These are phyloP conservation scores for Elaeidobius kamerunicus DNA, from an alignment of 2,888 invertebrate genomes.

Conservation along the genomic window DNA sequence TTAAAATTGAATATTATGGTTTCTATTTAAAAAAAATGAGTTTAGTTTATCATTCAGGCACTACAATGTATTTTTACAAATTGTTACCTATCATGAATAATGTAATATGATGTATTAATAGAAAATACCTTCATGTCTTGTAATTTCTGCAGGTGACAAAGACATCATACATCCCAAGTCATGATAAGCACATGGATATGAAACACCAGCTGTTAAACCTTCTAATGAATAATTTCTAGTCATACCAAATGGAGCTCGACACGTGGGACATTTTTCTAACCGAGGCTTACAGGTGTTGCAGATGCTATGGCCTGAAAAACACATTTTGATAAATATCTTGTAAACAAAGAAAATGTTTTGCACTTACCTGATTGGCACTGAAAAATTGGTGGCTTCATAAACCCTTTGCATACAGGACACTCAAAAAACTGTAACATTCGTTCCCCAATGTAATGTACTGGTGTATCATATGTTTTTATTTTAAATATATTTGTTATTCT, in stretches of 20 bases:
- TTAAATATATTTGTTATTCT: conserved; percentile 37
- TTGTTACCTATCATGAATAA: not conserved
- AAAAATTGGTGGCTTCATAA: conserved; percentile 45
- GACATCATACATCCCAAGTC: conserved; percentile 41
- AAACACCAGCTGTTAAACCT: conserved; percentile 39
- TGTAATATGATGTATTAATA: not conserved
- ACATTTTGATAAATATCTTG: too few species aligned
- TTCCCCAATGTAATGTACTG: conserved; percentile 37
- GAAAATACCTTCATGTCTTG: conserved; percentile 37
- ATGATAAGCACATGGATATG: conserved; percentile 42
- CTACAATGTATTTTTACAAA: not conserved
- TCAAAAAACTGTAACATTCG: conserved; percentile 42
- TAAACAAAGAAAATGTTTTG: too few species aligned
- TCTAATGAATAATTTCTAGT: conserved; percentile 44
- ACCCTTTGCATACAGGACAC: conserved; percentile 44
- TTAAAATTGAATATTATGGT: too few species aligned
- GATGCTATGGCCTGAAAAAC: conserved; percentile 41
- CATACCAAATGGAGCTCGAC: conserved; percentile 41
- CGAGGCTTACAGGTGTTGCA: conserved; percentile 43
- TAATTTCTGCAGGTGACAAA: conserved; percentile 35
- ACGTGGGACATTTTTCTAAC: conserved; percentile 43
- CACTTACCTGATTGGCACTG: conserved; percentile 40
- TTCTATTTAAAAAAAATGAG: too few species aligned
- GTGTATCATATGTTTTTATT: conserved; percentile 33
- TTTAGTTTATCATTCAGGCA: too few species aligned